Conservation (phyloP, 2,888 invertebrate species). For the Sarcophaga variegata region DNA sequence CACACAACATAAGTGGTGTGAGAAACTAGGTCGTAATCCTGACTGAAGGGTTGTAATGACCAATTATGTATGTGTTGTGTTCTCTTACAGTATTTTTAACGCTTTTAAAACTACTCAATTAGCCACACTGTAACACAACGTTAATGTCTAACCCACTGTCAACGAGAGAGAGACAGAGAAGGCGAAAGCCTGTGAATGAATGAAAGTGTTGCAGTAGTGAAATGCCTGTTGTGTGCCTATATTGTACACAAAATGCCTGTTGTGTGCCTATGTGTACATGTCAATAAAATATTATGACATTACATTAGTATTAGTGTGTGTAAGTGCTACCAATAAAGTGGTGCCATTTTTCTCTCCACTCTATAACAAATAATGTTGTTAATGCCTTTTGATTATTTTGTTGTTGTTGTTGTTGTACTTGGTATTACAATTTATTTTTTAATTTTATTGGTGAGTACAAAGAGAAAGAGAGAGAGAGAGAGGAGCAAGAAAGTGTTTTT, state of each 20-base stretch:
- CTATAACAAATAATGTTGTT: conserved; percentile 5
- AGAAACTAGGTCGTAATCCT: too few relatives aligned
- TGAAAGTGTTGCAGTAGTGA: neutral
- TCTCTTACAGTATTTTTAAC: too few relatives aligned
- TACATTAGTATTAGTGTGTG: neutral
- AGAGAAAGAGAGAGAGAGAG: too few relatives aligned
- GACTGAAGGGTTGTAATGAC: too few relatives aligned
- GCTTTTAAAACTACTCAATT: neutral
- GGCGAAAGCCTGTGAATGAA: neutral
- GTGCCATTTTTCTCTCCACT: conserved; percentile 3
- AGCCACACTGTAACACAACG: neutral
- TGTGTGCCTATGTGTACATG: neutral
- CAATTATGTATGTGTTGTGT: too few relatives aligned
- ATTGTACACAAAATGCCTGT: neutral
- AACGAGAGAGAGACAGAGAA: neutral
- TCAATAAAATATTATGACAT: neutral
- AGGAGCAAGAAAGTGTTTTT: too few relatives aligned
- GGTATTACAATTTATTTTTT: conserved; percentile 7
- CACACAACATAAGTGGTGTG: too few relatives aligned
- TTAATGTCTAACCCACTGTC: neutral
- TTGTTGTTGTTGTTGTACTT: neutral
- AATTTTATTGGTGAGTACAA: neutral
- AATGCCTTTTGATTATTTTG: conserved; percentile 7
- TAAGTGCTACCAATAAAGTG: neutral
- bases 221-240: too few relatives aligned